These are phyloP conservation scores for Gymnobelideus leadbeateri DNA, from an alignment of 2,113 vertebrate species.

Conservation along the genomic window DNA sequence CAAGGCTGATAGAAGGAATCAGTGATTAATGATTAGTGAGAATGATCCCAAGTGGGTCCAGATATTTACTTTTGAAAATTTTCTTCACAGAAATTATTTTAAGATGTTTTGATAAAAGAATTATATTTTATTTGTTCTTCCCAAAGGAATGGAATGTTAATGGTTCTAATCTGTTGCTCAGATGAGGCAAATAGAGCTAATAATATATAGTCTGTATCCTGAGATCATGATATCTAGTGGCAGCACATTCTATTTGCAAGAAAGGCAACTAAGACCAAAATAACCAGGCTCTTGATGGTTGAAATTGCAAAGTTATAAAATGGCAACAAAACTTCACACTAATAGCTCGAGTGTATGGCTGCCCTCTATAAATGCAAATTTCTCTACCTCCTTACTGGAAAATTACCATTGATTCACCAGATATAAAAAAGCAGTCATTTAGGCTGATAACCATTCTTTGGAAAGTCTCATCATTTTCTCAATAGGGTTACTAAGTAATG, in stretches of 20 bases:
- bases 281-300: slow-evolving; percentile 25
- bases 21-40: background rate
- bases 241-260: slow-evolving; percentile 34
- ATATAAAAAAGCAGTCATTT: slow-evolving; percentile 11
- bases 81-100: background rate
- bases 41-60: background rate
- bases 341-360: slow-evolving; percentile 16
- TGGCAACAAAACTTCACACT: slow-evolving; percentile 4
- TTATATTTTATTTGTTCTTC: slow-evolving; percentile 16
- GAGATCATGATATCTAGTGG: slow-evolving; percentile 24
- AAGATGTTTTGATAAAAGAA: slow-evolving; percentile 25
- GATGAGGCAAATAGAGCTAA: background rate
- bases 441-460: background rate
- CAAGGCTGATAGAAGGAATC: background rate
- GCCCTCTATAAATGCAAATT: background rate
- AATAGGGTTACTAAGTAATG: slow-evolving; percentile 18
- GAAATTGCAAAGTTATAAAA: slow-evolving; percentile 14
- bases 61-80: background rate
- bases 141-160: background rate
- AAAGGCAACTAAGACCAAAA: slow-evolving; percentile 21
- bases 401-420: background rate
- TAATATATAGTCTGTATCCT: background rate
- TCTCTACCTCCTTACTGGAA: background rate
- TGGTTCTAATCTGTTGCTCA: slow-evolving; percentile 55
- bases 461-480: slow-evolving; percentile 26